Percentiles rank a stretch among this genome's conserved stretches.
Evolutionary conservation across 2,888 invertebrate species (phyloP).

Genomic region (Mactromeris polynyma): DNA sequence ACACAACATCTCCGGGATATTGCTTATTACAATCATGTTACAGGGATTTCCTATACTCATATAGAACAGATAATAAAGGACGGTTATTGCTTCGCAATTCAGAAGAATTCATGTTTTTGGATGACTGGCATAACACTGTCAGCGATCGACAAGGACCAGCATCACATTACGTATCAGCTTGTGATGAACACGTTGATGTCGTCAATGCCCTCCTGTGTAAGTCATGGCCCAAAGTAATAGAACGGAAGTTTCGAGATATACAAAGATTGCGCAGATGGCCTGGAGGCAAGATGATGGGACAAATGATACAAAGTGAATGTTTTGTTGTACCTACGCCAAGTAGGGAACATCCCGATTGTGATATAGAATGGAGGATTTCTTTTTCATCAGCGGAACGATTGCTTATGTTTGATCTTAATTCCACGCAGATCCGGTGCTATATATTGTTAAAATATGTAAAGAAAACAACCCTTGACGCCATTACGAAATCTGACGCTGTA

Average conservation of each 20-base stretch:
- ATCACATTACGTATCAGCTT: not conserved
- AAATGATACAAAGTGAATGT: not conserved
- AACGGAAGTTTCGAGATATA: not conserved
- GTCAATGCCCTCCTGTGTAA: not conserved
- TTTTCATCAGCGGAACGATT: conserved; percentile 39
- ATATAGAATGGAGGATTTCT: conserved; percentile 49
- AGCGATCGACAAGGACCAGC: not conserved
- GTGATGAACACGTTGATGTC: not conserved
- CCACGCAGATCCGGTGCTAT: conserved; percentile 36
- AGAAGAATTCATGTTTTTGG: not conserved
- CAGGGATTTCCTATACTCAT: not conserved
- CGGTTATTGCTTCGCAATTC: not conserved
- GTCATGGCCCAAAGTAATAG: not conserved
- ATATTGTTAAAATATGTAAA: conserved; percentile 50
- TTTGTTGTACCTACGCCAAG: conserved; percentile 18
- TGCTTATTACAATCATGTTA: not conserved
- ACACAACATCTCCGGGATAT: not conserved
- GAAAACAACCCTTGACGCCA: conserved; percentile 14
- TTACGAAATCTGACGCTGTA: not conserved
- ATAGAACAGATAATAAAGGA: not conserved
- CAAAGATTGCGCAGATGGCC: not conserved
- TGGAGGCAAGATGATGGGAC: not conserved
- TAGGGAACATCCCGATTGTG: not conserved
- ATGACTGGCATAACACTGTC: not conserved
- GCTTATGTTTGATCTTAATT: conserved; percentile 43